Conservation (phyloP, 2,888 invertebrate genomes). For the Lithophane leautieri region DNA sequence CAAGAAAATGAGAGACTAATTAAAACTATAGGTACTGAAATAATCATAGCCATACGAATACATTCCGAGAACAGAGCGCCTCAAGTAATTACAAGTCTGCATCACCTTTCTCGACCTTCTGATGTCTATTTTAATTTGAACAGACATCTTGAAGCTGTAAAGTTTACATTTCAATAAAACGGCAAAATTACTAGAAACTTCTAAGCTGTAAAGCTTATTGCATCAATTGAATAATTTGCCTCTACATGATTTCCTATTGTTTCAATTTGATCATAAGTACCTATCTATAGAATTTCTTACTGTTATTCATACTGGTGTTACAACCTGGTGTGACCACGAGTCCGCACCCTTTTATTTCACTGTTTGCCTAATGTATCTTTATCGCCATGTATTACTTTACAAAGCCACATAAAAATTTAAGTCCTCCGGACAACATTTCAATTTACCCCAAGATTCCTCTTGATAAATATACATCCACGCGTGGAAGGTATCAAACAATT, state of each 20-base stretch:
- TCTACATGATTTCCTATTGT: constrained; percentile 7
- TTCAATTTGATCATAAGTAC: constrained; percentile 11
- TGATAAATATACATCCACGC: constrained; percentile 47
- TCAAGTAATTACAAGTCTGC: constrained; percentile 9
- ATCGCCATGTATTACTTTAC: not conserved
- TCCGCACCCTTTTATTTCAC: not conserved
- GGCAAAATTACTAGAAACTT: not conserved
- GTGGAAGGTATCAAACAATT: constrained; percentile 54
- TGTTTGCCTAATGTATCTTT: not conserved
- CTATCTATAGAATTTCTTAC: not conserved
- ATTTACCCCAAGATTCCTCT: constrained; percentile 15
- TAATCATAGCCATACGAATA: not conserved
- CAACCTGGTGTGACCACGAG: no score
- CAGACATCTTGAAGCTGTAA: not conserved
- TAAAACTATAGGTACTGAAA: constrained; percentile 1
- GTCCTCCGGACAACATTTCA: constrained; percentile 1
- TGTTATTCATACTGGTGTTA: no score
- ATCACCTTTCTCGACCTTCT: constrained; percentile 31
- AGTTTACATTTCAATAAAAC: constrained; percentile 5
- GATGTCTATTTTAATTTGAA: constrained; percentile 22
- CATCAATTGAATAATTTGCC: not conserved
- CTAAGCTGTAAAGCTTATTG: not conserved
- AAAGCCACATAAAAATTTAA: not conserved
- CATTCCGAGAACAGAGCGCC: not conserved
- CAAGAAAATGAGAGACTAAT: constrained; percentile 19